Base-by-base conservation (phyloP, 1,140 invertebrate species). In the Drosophila pandora region DNA sequence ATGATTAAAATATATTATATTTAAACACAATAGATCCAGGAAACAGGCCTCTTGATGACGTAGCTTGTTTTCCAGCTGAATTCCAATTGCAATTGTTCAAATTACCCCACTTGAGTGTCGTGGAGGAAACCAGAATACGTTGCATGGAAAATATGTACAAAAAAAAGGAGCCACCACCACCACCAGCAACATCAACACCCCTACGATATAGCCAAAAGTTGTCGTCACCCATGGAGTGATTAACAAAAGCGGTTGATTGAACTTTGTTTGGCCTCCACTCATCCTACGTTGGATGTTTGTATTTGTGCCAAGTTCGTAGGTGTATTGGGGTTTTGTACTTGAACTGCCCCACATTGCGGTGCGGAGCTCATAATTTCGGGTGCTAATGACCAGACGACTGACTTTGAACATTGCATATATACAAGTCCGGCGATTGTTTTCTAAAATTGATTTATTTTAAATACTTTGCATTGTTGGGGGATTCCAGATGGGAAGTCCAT, bases 231-330 rank as follows among this genome's bases (percentile, higher is more conserved):
- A 65, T 39, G 60, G 53, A 54, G 30, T 59, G 72, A 76, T 76
- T 69, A 76, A 69, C 63, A 76, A 76, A 76, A 76, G 56, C 72
- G 76, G 73, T 76, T 76, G 63, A 76, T 76, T 76, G 73, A 76
- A 69, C 72, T 76, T 76, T 69, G 63, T 76, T 76, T 69, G 72
- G 72, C 73, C 72, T 76, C 63, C 57, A 61, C 69, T 37, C 68
- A 74, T 63, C 59, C 47, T 59, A 73, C 50, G n/a, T 37, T 48
- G 45, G 45, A 3, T 54, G 53, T 54, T 45, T 62, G 62, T 59
- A 34, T 47, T 32, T 37, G 62, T 45, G 30, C 39, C 37, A 43
- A 21, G 41, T 17, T 41, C 39, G 39, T n/a, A 17, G 52, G 22
- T 39, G 39, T 17, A 17, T 50, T 30, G 13, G 5, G 25, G 17